Evolutionary conservation across 2,797 vertebrate genomes (phyloP), one percentile per base, ranked within the genome.

Genomic region (Neomorphus geoffroyi): DNA sequence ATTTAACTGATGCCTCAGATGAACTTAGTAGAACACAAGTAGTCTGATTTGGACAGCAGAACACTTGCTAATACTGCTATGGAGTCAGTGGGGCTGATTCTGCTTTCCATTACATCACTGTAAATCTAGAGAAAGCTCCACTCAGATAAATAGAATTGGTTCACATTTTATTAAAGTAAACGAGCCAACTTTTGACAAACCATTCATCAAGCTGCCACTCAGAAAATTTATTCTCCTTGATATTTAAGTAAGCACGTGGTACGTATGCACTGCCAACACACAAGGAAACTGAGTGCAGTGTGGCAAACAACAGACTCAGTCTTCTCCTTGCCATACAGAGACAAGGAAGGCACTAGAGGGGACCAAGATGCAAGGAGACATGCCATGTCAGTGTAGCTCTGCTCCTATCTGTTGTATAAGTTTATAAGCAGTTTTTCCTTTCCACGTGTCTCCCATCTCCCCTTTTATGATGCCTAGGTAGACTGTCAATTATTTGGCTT

Each of bases 161-260:
- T 51, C 86, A 66, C 22, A 71, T 74, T 92, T 95, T 73, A 74
- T 92, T 81, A 46, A 22, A 33, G 71, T 61, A 86, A 92, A 88
- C 57, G 77, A 65, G 50, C 65, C 67, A 86, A 56, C 60, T 93
- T 86, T 75, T 88, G 77, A 93, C 74, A 95, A 88, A 93, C 88
- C 77, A 90, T 88, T 88, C 74, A 82, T 41, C 61, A 72, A 87
- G 21, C 62, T 88, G 80, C 87, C 78, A 88, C 70, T 77, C 41
- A 54, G 73, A 79, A 91, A 58, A 80, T 64, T 85, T 85, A 92
- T 86, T 57, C 73, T 92, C 48, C 73, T 80, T 73, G 67, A 61
- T 80, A 86, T 82, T 92, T 93, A 91, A 88, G 92, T 81, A 96
- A 96, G 73, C 41, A 72, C 15, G 33, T 75, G 80, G 48, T 81